These are phyloP conservation scores for Dromius quadrimaculatus DNA, from an alignment of 2,888 invertebrate species.

Conservation along the genomic window DNA sequence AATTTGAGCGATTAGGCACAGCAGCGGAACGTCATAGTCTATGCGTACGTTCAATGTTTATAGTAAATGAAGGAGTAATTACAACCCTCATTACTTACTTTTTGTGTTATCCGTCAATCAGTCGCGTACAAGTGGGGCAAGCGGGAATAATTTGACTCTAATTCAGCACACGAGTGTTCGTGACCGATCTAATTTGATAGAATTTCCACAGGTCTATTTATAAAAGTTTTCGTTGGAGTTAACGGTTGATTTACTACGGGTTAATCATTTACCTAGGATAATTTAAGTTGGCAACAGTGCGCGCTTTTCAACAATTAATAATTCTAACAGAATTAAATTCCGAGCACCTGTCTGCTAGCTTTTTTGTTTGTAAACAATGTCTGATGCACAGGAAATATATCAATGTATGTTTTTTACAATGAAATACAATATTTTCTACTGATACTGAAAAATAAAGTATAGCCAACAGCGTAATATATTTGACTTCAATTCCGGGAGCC, in stretches of 20 bases:
- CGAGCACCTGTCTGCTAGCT: too few relatives aligned
- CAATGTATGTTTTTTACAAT: too few relatives aligned
- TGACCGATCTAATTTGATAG: constrained; percentile 34
- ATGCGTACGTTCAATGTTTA: background rate
- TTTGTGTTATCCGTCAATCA: background rate
- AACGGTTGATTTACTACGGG: background rate
- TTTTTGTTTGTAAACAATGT: too few relatives aligned
- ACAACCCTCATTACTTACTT: background rate
- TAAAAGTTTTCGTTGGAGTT: constrained; percentile 25
- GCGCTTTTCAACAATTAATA: constrained; percentile 16
- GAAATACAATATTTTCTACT: too few relatives aligned
- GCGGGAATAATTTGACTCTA: background rate
- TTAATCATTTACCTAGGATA: constrained; percentile 1
- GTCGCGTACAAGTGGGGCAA: background rate
- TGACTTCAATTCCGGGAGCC: too few relatives aligned
- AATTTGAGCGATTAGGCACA: too few relatives aligned
- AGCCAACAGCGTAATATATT: too few relatives aligned
- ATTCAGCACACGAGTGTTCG: background rate
- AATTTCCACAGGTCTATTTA: constrained; percentile 16
- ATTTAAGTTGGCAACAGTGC: constrained; percentile 5
- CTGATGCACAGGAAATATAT: too few relatives aligned
- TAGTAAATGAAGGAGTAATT: background rate
- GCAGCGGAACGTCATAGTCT: too few relatives aligned
- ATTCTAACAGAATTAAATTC: too few relatives aligned
- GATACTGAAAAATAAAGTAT: too few relatives aligned